Evolutionary conservation across 2,113 vertebrate species (phyloP).

Genomic region (Percina caprodes): DNA sequence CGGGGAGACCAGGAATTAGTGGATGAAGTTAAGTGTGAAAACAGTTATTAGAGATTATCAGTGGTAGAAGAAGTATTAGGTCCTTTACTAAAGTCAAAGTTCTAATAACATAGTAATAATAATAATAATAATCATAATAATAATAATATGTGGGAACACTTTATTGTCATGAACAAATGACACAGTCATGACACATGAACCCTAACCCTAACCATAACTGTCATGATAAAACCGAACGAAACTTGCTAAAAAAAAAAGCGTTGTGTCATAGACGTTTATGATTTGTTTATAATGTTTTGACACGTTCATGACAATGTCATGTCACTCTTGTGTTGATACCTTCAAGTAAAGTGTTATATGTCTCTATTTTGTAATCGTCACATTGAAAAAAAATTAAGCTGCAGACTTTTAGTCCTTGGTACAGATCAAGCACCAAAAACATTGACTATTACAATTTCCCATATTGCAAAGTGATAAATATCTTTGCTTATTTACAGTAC

Average conservation of each 20-base stretch:
- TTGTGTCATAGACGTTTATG: too few species aligned
- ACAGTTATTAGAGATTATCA: not conserved
- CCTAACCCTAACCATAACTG: too few species aligned
- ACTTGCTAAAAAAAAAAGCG: too few species aligned
- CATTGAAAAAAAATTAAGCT: not conserved
- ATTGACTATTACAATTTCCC: not conserved
- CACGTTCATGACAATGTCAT: too few species aligned
- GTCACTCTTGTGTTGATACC: too few species aligned
- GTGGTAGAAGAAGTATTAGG: not conserved
- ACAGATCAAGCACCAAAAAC: not conserved
- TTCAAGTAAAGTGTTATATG: not conserved
- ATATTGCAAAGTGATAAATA: not conserved
- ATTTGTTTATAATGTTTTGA: too few species aligned
- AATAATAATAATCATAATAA: not conserved
- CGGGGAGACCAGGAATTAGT: conserved; percentile 19
- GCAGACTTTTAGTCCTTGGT: not conserved
- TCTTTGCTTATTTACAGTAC: not conserved
- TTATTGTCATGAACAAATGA: too few species aligned
- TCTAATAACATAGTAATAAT: not conserved
- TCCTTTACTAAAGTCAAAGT: not conserved
- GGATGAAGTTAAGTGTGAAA: not conserved
- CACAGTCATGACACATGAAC: too few species aligned
- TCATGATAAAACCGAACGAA: too few species aligned
- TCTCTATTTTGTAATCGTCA: not conserved
- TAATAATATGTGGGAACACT: too few species aligned